Evolutionary conservation across 2,797 vertebrate genomes (phyloP).

Genomic region (Rhynchonycteris naso): DNA sequence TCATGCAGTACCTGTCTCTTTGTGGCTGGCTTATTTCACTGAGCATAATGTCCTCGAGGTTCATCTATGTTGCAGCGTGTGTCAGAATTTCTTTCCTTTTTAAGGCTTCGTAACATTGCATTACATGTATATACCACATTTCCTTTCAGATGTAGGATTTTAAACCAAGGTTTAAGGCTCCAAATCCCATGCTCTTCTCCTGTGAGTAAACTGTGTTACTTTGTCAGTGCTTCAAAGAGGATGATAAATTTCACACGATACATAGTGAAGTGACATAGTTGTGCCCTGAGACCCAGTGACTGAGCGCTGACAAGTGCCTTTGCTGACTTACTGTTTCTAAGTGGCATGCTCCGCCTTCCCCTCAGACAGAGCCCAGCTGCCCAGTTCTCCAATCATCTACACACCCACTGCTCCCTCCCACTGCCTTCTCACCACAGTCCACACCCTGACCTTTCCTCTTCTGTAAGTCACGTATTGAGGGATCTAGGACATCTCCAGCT

Average conservation of each 20-base stretch:
- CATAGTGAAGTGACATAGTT: background rate
- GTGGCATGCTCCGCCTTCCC: background rate
- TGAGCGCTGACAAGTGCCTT: background rate
- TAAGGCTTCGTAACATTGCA: background rate
- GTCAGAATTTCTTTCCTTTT: background rate
- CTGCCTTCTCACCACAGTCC: background rate
- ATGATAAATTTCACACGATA: background rate
- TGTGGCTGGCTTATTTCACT: background rate
- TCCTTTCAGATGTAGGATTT: background rate
- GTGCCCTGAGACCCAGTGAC: background rate
- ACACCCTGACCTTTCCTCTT: slow-evolving; percentile 34
- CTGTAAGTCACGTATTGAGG: slow-evolving; percentile 61
- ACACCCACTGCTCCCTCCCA: background rate
- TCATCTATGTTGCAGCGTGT: fast-evolving
- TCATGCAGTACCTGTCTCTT: background rate
- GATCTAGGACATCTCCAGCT: background rate
- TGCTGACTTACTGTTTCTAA: fast-evolving
- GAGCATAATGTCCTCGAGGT: background rate
- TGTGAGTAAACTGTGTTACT: background rate
- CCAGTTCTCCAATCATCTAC: background rate
- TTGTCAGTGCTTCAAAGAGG: background rate
- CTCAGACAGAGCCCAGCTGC: background rate
- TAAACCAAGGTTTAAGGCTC: background rate
- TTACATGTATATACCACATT: background rate
- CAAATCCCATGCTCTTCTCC: background rate